Base-by-base conservation (phyloP, 2,888 invertebrate species). In the Drosophila kanekoi region DNA sequence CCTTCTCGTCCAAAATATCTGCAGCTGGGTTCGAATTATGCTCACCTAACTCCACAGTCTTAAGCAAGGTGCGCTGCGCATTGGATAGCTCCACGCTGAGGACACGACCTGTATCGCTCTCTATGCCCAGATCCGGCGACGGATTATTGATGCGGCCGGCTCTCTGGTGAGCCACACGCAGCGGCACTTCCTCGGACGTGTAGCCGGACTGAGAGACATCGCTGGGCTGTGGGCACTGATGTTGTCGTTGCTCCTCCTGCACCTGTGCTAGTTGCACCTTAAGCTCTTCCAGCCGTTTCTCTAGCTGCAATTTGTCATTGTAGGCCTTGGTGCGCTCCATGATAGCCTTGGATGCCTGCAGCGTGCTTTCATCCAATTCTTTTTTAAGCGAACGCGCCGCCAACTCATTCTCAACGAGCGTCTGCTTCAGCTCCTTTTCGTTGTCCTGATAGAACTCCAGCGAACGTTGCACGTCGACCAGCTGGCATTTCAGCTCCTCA, bases 111-210 rank as follows among this genome's bases (percentile, higher is more conserved):
- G 94, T 94, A 90, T 97, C 97, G 86, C 97, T 97, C 90, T 97
- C 97, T 72, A 97, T 97, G n/a, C 97, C 97, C 86, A 97, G 94
- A 92, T 97, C 97, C 0, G 97, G 97, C 0, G 97, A 97, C 1
- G 95, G 93, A 79, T 93, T 94, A 11, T 93, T 93, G 9, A 93
- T 44, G 4, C 91, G 87, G 13, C 87, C 86, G 4, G 72, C 72
- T 2, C 61, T 6, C 37, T 61, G 28, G 37, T 51, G 6, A 4
- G 32, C 51, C n/a, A 91, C 63, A 10, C 73, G 49, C 8, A 74
- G 35, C 2, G 89, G 86, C 37, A 92, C 92, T 62, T 92, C 92
- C 53, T 94, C 93, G 1, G 93, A 93, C 13, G 93, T 92, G 73
- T 93, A 93, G 13, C 93, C 93, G 2, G 93, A 93, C 57, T 93